A percentile compares a stretch with the other conserved stretches of the same genome.
Evolutionary conservation across 2,113 vertebrate species (phyloP).

Genomic region (Tychaedon coryphoeus): DNA sequence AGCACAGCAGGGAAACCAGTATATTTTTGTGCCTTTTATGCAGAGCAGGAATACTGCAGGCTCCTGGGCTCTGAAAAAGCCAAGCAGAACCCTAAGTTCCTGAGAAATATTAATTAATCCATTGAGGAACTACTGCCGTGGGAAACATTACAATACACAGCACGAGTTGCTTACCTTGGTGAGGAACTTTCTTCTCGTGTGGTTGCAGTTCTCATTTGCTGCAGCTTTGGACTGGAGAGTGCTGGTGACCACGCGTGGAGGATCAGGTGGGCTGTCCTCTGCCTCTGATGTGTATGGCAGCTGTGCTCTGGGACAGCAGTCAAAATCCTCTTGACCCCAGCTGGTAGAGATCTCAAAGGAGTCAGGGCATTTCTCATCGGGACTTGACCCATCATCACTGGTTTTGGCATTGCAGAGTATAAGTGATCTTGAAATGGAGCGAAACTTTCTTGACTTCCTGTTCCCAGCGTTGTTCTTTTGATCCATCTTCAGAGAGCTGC

Average conservation of each 20-base stretch:
- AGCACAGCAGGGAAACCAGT: neutral
- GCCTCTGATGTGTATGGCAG: slow-evolving; percentile 31
- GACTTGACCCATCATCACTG: slow-evolving; percentile 80
- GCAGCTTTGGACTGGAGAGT: slow-evolving; percentile 18
- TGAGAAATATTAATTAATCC: neutral
- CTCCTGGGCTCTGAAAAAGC: neutral
- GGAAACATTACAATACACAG: neutral
- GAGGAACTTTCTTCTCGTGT: slow-evolving; percentile 75
- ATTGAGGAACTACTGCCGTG: neutral
- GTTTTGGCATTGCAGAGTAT: slow-evolving; percentile 85
- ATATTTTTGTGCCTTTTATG: neutral
- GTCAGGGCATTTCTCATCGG: slow-evolving; percentile 74
- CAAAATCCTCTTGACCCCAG: slow-evolving; percentile 45
- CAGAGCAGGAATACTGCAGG: neutral
- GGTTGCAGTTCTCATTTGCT: slow-evolving; percentile 56
- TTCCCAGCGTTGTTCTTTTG: slow-evolving; percentile 67
- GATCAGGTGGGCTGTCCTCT: slow-evolving; percentile 22
- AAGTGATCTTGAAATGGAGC: slow-evolving; percentile 87
- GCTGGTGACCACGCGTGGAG: neutral
- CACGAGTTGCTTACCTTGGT: slow-evolving; percentile 77
- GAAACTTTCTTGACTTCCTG: slow-evolving; percentile 80
- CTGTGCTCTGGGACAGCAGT: slow-evolving; percentile 47
- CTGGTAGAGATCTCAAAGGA: slow-evolving; percentile 40
- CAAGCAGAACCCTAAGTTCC: neutral
- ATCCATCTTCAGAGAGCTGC: slow-evolving; percentile 82